Evolutionary conservation across 2,797 vertebrate genomes (phyloP), one percentile per base, ranked within the genome.

Genomic region (Leontocebus nigricollis): DNA sequence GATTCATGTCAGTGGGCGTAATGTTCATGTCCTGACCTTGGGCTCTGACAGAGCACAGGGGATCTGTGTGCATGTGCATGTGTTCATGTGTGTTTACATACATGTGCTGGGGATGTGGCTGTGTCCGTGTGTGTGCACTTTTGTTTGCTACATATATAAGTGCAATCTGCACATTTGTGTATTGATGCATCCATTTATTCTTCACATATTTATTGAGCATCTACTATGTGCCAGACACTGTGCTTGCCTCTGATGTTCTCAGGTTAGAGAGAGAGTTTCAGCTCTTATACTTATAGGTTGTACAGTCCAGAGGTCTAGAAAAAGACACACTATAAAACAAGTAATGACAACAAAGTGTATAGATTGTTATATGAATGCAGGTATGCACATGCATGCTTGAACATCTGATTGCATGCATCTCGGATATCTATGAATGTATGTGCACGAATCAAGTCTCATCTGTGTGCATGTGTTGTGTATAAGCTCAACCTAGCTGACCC

Each of bases 21-120:
- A 88, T 26, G 73, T 48, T 30, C 59, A 48, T 0, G 1, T 86
- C 86, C 75, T 92, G 97, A 97, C 96, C 96, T 97, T 97, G 82
- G 91, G 44, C 41, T 94, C 72, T 4, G 3, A 46, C 9, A 55
- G 77, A 79, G 55, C 83, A 20, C 4, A 14, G 79, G 50, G 57
- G 14, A 10, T 59, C 73, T 39, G n/a, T 0, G 1, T 80, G 76
- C n/a, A 9, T 2, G 24, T 88, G 26, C 3, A 4, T 5, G 36
- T 81, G 61, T 72, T 70, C 2, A 10, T 1, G 5, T 26, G 30
- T 30, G 17, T 70, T 52, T 90, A 80, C 57, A 22, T 30, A 1
- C 5, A 15, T 13, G 8, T 10, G 30, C 26, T 19, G 22, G 70
- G 20, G 44, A 33, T 33, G 50, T 52, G 19, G 72, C 1, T 39